A percentile compares a stretch with the other conserved stretches of the same genome.
Conservation (phyloP, 2,113 vertebrate genomes). For the Leptodactylus fuscus region DNA sequence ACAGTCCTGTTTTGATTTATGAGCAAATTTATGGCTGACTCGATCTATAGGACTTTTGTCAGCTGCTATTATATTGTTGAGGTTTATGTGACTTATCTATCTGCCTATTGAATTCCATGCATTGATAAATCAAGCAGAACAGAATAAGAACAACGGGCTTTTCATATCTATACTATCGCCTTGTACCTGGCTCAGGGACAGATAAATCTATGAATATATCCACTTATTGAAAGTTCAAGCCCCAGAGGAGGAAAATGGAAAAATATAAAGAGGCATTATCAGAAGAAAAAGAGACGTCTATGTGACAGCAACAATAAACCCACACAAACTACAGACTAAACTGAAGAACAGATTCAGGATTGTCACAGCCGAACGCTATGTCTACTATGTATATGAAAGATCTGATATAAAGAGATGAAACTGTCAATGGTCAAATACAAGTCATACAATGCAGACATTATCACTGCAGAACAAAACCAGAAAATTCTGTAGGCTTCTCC, state of each 20-base stretch:
- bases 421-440: not conserved
- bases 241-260: not conserved
- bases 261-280: not conserved
- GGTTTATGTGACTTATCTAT: not conserved
- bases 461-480: not conserved
- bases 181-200: not conserved
- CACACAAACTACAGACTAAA: not conserved
- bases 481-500: too few relatives aligned
- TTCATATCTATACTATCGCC: too few relatives aligned
- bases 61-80: not conserved
- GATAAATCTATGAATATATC: not conserved
- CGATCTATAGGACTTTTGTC: not conserved
- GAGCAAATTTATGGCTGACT: not conserved
- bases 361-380: not conserved
- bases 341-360: not conserved
- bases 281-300: not conserved
- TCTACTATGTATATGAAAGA: not conserved
- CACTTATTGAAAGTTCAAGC: slow-evolving; percentile 1
- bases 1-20: not conserved
- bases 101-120: not conserved
- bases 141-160: not conserved
- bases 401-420: not conserved
- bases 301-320: not conserved
- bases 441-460: not conserved
- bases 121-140: not conserved